Evolutionary conservation across 2,888 invertebrate genomes (phyloP), one percentile per base, ranked within the genome.

Genomic region (Ormyrus pomaceus): DNA sequence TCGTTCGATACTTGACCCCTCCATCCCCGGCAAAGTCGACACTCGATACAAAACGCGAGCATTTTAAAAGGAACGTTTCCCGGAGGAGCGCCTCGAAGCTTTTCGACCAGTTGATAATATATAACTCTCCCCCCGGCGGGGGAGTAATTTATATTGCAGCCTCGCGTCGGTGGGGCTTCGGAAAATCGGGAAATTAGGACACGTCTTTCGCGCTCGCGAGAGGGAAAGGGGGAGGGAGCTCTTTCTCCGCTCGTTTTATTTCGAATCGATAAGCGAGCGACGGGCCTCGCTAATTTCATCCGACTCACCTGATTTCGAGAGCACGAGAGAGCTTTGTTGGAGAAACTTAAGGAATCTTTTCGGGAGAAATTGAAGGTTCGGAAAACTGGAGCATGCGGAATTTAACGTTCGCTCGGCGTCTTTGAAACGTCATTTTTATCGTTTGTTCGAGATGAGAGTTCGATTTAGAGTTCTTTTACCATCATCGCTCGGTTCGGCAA

Each of bases 171-270:
- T 50, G 13, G 59, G 59, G 10, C 56, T 53, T 10, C 34, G 55
- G 59, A 34, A 55, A 73, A 55, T 64, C 64, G 56, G 56, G 73
- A 73, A 73, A 73, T 73, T 64, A 73, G 64, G 59, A 64, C 64
- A 56, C 64, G 64, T 56, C 53, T 62, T 53, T 45, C 62, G 62
- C 48, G 62, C 19, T 34, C n/a, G 59, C 2, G 34, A 34, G 4
- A 4, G 34, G 34, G 34, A 34, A 34, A 34, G 34, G 34, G 34
- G 34, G 19, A 19, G 34, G 0, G 34, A 3, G 34, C 34, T 34
- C 4, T 34, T 4, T 34, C 34, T 34, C 34, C 34, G 61, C 51
- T 51, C 45, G 34, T 61, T 72, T 62, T 72, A 71, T 59, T 59
- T 45, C 48, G 19, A 48, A 56, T 70, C 58, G 58, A 56, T 70